phyloP scores from a whole-genome alignment of 1,140 invertebrate genomes.

The Listronotus oregonensis region DNA sequence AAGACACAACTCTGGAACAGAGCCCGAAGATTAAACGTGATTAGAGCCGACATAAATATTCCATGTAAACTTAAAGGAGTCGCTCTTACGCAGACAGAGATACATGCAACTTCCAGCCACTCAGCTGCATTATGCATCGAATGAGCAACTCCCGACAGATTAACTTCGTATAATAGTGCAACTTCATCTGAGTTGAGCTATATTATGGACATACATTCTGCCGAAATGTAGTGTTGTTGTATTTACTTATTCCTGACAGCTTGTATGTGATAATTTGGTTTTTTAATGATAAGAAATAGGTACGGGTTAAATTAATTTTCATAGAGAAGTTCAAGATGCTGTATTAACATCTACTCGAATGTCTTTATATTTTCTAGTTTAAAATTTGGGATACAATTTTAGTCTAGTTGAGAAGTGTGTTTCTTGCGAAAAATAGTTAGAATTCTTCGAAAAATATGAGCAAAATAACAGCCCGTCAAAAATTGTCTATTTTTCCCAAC shows the following conservation, averaged over 20 bases:
- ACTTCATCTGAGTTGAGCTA: neutral
- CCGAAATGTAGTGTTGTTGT: neutral
- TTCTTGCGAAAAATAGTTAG: too few relatives aligned
- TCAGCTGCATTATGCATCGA: constrained; percentile 6
- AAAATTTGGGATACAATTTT: too few relatives aligned
- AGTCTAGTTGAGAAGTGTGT: too few relatives aligned
- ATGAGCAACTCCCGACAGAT: constrained; percentile 1
- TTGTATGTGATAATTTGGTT: neutral
- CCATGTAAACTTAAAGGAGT: neutral
- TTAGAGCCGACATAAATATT: neutral
- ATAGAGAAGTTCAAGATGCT: too few relatives aligned
- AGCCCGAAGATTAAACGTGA: neutral
- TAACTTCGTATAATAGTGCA: neutral
- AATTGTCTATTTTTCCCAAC: too few relatives aligned
- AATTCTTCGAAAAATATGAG: too few relatives aligned
- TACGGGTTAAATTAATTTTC: too few relatives aligned
- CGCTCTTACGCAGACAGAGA: neutral
- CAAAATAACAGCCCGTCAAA: too few relatives aligned
- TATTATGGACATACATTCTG: neutral
- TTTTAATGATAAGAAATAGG: too few relatives aligned
- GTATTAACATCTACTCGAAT: too few relatives aligned
- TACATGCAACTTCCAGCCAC: neutral
- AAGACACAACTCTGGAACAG: neutral
- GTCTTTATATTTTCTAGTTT: too few relatives aligned
- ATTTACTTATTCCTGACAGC: neutral